Base-by-base conservation (phyloP, 2,888 invertebrate species). In the Timema cristinae region DNA sequence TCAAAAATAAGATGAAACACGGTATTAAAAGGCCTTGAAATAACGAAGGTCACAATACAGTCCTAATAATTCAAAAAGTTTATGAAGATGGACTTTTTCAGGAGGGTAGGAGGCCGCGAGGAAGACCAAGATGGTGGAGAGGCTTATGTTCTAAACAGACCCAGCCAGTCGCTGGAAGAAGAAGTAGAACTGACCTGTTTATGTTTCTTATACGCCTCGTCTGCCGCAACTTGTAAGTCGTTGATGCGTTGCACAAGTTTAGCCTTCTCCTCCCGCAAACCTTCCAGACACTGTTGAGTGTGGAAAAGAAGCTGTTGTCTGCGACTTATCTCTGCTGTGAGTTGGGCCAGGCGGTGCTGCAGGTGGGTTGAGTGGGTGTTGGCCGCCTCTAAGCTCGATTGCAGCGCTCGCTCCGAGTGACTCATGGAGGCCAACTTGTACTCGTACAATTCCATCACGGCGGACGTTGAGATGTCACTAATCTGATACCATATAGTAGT, bases 401-500 rank as follows among this genome's bases (percentile, higher is more conserved):
- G 82, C 63, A 85, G 83, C 0, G 83, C 82, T 51, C 84, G 79
- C 78, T 86, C 85, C 0, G 85, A 83, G 73, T 85, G 84, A 10
- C 82, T 81, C 82, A 86, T 83, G 16, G 85, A 80, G 5, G 87
- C 85, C 80, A 91, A 83, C 67, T 78, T 5, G 79, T 90, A 90
- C 32, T 90, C 89, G 72, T 90, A 91, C 74, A 91, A 78, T 79
- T 91, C 91, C 87, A 91, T 91, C 6, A 91, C 87, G 67, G 89
- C 87, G 0, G 89, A 89, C 0, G 88, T 89, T 0, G 88, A 85
- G 70, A 89, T 83, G 76, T 89, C 87, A 0, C 81, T 80, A 67
- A 88, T 82, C 83, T 75, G n/a, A 32, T 32, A 32, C 32, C 1
- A 7, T 4, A 32, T 32, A 32, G 2, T 32, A 32, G 1, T 4